Evolutionary conservation across 2,888 invertebrate genomes (phyloP).

Genomic region (Lapara coniferarum): DNA sequence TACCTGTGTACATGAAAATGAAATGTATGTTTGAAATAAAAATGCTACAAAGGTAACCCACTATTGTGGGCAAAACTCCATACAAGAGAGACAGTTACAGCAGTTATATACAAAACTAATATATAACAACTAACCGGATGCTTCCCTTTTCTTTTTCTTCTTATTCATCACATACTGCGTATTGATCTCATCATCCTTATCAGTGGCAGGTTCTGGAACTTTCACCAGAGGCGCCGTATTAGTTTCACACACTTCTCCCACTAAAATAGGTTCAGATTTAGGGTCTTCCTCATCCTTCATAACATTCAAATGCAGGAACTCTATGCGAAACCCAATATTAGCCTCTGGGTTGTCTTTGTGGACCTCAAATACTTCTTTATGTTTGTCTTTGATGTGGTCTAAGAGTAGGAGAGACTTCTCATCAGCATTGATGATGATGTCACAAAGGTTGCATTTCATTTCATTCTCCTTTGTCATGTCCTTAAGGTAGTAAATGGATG

Average conservation of each 20-base stretch:
- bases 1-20: too few relatives aligned
- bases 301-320: slow-evolving; percentile 68
- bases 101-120: too few relatives aligned
- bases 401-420: slow-evolving; percentile 56
- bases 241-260: slow-evolving; percentile 63
- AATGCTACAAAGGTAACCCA: too few relatives aligned
- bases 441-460: slow-evolving; percentile 70
- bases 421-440: slow-evolving; percentile 46
- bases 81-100: too few relatives aligned
- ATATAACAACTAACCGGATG: slow-evolving; percentile 31
- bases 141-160: slow-evolving; percentile 42
- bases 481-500: slow-evolving; percentile 65
- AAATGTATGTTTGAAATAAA: too few relatives aligned
- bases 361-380: slow-evolving; percentile 67
- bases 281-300: slow-evolving; percentile 58
- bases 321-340: slow-evolving; percentile 70
- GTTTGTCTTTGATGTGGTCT: slow-evolving; percentile 57
- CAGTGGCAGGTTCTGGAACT: slow-evolving; percentile 17
- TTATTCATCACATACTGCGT: slow-evolving; percentile 59
- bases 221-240: slow-evolving; percentile 39
- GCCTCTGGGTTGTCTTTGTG: slow-evolving; percentile 70
- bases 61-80: too few relatives aligned
- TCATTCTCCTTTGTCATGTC: slow-evolving; percentile 43
- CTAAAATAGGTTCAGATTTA: slow-evolving; percentile 56
- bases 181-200: slow-evolving; percentile 41